Base-by-base conservation (phyloP, 2,113 vertebrate genomes). In the Ornithorhynchus anatinus region DNA sequence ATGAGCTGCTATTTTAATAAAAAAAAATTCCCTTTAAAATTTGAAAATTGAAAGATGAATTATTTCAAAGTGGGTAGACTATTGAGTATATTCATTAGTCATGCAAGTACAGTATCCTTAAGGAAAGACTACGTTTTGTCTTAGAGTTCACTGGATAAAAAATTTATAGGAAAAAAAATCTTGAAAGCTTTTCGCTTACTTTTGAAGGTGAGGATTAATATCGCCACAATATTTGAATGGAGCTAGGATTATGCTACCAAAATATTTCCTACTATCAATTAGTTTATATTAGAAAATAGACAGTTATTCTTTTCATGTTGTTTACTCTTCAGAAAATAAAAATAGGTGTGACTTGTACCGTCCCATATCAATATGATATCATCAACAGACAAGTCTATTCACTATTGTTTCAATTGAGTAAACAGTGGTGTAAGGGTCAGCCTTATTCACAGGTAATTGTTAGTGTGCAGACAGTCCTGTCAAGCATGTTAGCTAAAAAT, bases 391-490 rank as follows among this genome's bases (percentile, higher is more conserved):
- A 80, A 72, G 81, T 89, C 92, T 89, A 87, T 92, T 93, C 90
- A 74, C 88, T 84, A 66, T 90, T 91, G 95, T 95, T 94, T 94
- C 94, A 84, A 90, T 66, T 86, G 92, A 93, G 92, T 94, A 95
- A 95, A 94, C 92, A 93, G 91, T 75, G 88, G 92, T 84, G 93
- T 51, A 61, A 84, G 93, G 96, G 96, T 96, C 95, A 94, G 91
- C 89, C 68, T 32, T 86, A 87, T 92, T 93, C 90, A 64, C 93
- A 92, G 94, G 95, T 96, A 95, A 96, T 95, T 96, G 95, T 95
- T 93, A 87, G 91, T 85, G 92, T 54, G 81, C 79, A 89, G 94
- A 92, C 91, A 75, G 86, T 88, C 83, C 92, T 94, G 94, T 94
- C 95, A 94, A 85, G 92, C 83, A 35, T 85, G 87, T 88, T 82